Evolutionary conservation across 2,888 invertebrate genomes (phyloP).

Genomic region (Neelides folsomi): DNA sequence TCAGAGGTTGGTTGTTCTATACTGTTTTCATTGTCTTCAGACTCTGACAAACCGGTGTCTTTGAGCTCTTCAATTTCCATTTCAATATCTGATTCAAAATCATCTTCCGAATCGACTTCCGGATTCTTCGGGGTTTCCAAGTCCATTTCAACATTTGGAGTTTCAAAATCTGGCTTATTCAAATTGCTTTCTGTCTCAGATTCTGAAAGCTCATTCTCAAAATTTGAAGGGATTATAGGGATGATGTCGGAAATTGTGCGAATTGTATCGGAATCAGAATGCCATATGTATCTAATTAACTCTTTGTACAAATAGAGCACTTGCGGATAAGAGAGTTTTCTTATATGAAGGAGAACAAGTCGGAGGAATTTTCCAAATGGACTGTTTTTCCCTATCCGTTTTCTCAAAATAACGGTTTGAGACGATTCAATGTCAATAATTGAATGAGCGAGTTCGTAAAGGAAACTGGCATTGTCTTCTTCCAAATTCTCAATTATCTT

Average conservation of each 20-base stretch:
- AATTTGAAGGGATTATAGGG: constrained; percentile 2
- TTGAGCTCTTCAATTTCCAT: too few relatives aligned
- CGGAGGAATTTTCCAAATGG: constrained; percentile 27
- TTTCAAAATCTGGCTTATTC: too few relatives aligned
- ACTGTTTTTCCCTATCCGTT: constrained; percentile 22
- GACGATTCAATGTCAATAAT: constrained; percentile 20
- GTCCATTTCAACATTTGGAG: neutral
- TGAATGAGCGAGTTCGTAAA: constrained; percentile 26
- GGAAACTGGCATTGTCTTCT: constrained; percentile 25
- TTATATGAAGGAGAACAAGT: constrained; percentile 19
- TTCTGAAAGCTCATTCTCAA: constrained; percentile 1
- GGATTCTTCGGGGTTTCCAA: too few relatives aligned
- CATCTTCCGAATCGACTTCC: too few relatives aligned
- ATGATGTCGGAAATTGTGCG: too few relatives aligned
- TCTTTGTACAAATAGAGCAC: constrained; percentile 21
- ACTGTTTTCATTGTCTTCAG: neutral
- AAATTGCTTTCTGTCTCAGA: too few relatives aligned
- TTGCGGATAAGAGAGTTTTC: constrained; percentile 29
- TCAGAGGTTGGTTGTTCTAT: neutral
- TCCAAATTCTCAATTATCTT: constrained; percentile 22
- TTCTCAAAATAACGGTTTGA: constrained; percentile 20
- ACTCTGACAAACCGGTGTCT: neutral
- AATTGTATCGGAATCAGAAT: neutral
- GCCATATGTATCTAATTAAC: constrained; percentile 16
- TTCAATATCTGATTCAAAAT: too few relatives aligned